Conservation (phyloP, 1,140 invertebrate genomes). For the Belonocnema kinseyi region DNA sequence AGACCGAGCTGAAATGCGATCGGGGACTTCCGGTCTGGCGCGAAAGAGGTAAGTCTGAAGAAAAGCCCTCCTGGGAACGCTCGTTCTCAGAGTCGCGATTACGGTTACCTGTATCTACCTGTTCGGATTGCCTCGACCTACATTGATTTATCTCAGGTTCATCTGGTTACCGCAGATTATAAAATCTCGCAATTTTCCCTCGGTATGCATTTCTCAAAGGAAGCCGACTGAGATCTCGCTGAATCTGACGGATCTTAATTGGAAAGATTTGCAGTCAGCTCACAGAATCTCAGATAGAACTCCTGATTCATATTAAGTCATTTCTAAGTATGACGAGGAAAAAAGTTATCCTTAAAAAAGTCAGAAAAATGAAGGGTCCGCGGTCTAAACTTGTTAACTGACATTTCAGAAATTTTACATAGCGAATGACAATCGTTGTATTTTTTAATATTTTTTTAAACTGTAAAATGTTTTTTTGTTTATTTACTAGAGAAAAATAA, state of each 20-base stretch:
- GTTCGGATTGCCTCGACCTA: conserved; percentile 23
- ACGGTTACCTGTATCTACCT: conserved; percentile 31
- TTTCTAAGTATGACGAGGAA: too few relatives aligned
- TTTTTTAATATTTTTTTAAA: too few relatives aligned
- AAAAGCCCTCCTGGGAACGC: conserved; percentile 25
- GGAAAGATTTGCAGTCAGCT: conserved; percentile 7
- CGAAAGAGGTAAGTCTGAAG: conserved; percentile 27
- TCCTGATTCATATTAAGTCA: too few relatives aligned
- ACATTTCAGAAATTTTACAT: too few relatives aligned
- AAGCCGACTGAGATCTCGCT: neutral
- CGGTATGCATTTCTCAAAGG: neutral
- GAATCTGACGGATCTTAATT: conserved; percentile 21
- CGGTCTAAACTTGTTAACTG: too few relatives aligned
- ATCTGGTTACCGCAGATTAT: conserved; percentile 3
- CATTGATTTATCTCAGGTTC: conserved; percentile 27
- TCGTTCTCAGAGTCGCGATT: conserved; percentile 31
- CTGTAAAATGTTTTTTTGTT: too few relatives aligned
- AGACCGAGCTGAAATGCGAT: conserved; percentile 30
- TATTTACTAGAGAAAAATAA: too few relatives aligned
- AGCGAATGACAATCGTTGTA: too few relatives aligned
- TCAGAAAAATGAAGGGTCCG: too few relatives aligned
- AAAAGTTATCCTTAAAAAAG: too few relatives aligned
- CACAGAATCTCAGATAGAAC: neutral
- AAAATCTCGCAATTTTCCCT: neutral
- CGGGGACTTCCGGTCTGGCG: conserved; percentile 5